Conservation (phyloP, 1,140 invertebrate species). For the Bombus vancouverensis region DNA sequence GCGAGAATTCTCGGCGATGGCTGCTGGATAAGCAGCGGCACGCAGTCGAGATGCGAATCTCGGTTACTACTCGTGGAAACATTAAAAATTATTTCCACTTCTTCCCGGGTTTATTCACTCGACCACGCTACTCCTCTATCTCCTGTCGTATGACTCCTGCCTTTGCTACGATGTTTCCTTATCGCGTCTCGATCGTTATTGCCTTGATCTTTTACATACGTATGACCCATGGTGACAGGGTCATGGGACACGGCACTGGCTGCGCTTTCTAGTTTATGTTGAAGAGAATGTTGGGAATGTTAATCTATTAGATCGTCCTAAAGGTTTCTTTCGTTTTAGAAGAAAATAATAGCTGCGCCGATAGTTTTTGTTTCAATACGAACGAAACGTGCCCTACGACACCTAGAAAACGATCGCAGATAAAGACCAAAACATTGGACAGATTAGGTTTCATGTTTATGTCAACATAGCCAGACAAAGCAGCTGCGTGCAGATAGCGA, state of each 20-base stretch:
- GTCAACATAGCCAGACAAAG: too few species aligned
- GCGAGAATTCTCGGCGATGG: constrained; percentile 52
- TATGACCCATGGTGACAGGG: background rate
- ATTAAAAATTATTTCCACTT: constrained; percentile 54
- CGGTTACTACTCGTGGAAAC: constrained; percentile 20
- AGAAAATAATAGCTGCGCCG: too few species aligned
- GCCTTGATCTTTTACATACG: background rate
- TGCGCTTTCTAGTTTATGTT: too few species aligned
- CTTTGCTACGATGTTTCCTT: background rate
- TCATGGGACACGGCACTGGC: background rate
- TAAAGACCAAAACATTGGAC: too few species aligned
- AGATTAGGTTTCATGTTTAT: too few species aligned
- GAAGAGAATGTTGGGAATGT: background rate
- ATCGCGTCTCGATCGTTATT: constrained; percentile 38
- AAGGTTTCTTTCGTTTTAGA: too few species aligned
- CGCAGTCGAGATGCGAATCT: constrained; percentile 53
- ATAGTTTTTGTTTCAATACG: too few species aligned
- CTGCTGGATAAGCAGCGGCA: constrained; percentile 39
- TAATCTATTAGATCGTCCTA: too few species aligned
- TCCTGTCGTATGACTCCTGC: background rate
- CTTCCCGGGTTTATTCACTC: constrained; percentile 14
- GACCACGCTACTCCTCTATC: background rate
- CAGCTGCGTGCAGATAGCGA: too few species aligned
- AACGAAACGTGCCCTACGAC: too few species aligned
- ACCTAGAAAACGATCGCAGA: too few species aligned